Evolutionary conservation across 2,797 vertebrate genomes (phyloP), one percentile per base, ranked within the genome.

Genomic region (Pagetopsis macropterus): DNA sequence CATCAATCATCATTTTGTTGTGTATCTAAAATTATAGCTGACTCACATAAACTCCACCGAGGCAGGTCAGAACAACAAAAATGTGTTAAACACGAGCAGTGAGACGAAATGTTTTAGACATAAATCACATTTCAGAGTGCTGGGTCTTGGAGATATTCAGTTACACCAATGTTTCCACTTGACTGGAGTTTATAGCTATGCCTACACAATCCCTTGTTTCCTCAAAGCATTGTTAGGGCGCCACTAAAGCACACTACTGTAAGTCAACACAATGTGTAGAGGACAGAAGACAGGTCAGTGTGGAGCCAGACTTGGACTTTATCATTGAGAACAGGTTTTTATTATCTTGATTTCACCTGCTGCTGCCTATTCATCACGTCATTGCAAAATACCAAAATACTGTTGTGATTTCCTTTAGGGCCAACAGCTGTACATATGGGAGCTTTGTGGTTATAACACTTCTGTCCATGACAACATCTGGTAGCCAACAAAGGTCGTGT

Each of bases 401-500:
- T 14, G 16, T 17, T 15, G 4, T 66, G 9, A 33, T 50, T 33
- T 54, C 17, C 6, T 19, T 16, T 7, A 14, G 13, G 7, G 33
- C 33, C 14, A 54, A 13, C 13, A 27, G 11, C 7, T 33, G 5
- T n/a, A 21, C 21, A 48, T 5, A 45, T 6, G 4, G 11, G 14
- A 56, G 65, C 54, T 62, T 40, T 14, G 2, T 23, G 21, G 37
- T 14, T 51, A 19, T 4, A 49, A 66, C 13, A 48, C 13, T 4
- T n/a, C 0, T 43, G 31, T 31, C 43, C n/a, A 15, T 65, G 75
- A 72, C 59, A 78, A 51, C 76, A 61, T 3, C 9, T 23, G 15
- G 85, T 84, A 23, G 23, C 23, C 23, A 2, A 43, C 84, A 87
- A 89, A 89, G 87, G 89, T 85, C 66, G 59, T 45, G 46, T 70